A percentile compares a stretch with the other conserved stretches of the same genome.
Evolutionary conservation across 2,888 invertebrate genomes (phyloP).

Genomic region (Caenorhabditis parvicauda): DNA sequence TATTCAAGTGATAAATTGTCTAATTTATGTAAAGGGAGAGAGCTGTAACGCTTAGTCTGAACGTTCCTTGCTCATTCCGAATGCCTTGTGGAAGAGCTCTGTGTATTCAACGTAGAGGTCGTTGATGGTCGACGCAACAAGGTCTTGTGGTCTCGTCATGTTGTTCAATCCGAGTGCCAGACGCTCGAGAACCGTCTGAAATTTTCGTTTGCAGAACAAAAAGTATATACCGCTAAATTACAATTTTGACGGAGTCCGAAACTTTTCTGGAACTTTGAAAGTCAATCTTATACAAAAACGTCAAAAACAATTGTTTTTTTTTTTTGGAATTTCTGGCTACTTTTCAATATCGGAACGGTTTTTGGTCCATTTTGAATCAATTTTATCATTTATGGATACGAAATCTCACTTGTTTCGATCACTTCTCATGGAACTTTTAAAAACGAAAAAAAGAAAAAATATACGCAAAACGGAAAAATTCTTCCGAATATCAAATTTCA

Average conservation of each 20-base stretch:
- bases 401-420: too few species aligned
- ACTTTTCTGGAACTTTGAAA: background rate
- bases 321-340: too few species aligned
- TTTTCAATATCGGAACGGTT: too few species aligned
- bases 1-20: too few species aligned
- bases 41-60: too few species aligned
- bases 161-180: slow-evolving; percentile 41
- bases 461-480: background rate
- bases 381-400: too few species aligned
- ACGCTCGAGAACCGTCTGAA: slow-evolving; percentile 40
- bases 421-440: too few species aligned
- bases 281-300: background rate
- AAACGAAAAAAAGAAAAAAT: too few species aligned
- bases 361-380: too few species aligned
- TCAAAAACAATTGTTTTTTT: too few species aligned
- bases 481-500: background rate
- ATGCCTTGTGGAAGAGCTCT: slow-evolving; percentile 53
- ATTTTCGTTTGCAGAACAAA: background rate
- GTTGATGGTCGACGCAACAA: slow-evolving; percentile 38
- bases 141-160: slow-evolving; percentile 47
- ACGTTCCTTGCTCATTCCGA: slow-evolving; percentile 49
- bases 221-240: background rate
- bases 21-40: too few species aligned
- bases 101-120: slow-evolving; percentile 50
- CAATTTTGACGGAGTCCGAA: background rate